Evolutionary conservation across 2,113 vertebrate genomes (phyloP).

Genomic region (Sylvia atricapilla): DNA sequence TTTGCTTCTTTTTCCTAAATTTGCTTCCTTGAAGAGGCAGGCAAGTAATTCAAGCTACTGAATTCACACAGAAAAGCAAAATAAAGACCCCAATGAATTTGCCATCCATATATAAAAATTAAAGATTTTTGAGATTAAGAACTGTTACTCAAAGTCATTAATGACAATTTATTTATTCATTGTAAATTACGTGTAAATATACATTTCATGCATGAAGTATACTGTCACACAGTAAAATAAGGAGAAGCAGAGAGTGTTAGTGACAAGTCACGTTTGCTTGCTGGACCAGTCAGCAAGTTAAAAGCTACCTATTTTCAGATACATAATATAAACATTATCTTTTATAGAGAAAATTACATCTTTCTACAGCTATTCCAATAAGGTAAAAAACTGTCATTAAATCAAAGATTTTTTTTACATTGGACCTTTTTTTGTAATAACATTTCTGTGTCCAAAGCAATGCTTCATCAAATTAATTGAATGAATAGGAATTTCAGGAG

Average conservation of each 20-base stretch:
- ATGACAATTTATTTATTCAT: background rate
- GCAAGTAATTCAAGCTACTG: background rate
- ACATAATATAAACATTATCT: background rate
- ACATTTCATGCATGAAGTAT: background rate
- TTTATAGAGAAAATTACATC: background rate
- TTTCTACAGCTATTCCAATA: background rate
- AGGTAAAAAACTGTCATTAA: background rate
- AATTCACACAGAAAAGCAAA: background rate
- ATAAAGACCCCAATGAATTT: background rate
- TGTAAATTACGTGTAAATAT: background rate
- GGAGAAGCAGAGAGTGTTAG: background rate
- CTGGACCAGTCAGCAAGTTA: background rate
- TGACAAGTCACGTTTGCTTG: background rate
- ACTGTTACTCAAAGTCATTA: background rate
- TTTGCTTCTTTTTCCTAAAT: background rate
- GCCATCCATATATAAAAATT: background rate
- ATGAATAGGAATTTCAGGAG: background rate
- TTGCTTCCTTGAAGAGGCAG: background rate
- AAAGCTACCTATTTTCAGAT: background rate
- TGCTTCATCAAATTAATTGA: background rate
- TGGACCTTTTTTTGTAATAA: background rate
- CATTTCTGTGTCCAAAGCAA: background rate
- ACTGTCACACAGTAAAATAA: background rate
- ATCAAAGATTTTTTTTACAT: background rate
- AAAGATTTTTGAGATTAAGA: background rate